Evolutionary conservation across 2,113 vertebrate genomes (phyloP).

Genomic region (Pantherophis guttatus): DNA sequence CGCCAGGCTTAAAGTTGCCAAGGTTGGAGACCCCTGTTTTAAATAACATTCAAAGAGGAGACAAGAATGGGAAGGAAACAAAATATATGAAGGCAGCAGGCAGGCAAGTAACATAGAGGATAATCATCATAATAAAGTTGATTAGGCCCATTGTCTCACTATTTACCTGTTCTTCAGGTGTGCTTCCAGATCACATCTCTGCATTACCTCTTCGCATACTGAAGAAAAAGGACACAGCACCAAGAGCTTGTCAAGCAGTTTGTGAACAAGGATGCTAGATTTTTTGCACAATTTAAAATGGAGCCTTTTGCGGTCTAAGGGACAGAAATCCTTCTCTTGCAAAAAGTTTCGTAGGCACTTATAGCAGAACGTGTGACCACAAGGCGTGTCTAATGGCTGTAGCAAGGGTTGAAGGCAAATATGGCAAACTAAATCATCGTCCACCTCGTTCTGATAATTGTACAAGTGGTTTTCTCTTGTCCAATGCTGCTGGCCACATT

Average conservation of each 20-base stretch:
- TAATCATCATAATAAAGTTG: neutral
- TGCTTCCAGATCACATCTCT: conserved; percentile 91
- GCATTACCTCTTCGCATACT: conserved; percentile 89
- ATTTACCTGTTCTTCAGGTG: conserved; percentile 96
- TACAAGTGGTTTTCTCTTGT: conserved; percentile 94
- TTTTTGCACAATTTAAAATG: conserved; percentile 92
- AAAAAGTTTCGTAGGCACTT: conserved; percentile 97
- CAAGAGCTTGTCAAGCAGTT: conserved; percentile 92
- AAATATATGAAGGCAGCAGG: neutral
- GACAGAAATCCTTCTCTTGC: conserved; percentile 96
- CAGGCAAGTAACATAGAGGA: neutral
- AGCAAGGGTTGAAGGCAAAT: conserved; percentile 98
- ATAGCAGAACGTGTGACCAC: conserved; percentile 97
- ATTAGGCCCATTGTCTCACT: rapidly evolving
- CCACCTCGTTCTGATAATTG: conserved; percentile 95
- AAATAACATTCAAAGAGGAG: neutral
- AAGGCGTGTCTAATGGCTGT: conserved; percentile 93
- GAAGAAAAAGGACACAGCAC: conserved; percentile 89
- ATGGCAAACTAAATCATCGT: conserved; percentile 96
- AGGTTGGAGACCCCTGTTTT: neutral
- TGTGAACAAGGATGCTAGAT: conserved; percentile 96
- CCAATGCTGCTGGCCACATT: conserved; percentile 95
- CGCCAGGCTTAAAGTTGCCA: too few species aligned
- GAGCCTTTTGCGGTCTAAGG: conserved; percentile 89
- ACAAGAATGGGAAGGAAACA: neutral